Percentiles rank a stretch among this genome's conserved stretches.
These are phyloP conservation scores for Microctonus brassicae DNA, from an alignment of 2,888 invertebrate genomes.

Conservation along the genomic window DNA sequence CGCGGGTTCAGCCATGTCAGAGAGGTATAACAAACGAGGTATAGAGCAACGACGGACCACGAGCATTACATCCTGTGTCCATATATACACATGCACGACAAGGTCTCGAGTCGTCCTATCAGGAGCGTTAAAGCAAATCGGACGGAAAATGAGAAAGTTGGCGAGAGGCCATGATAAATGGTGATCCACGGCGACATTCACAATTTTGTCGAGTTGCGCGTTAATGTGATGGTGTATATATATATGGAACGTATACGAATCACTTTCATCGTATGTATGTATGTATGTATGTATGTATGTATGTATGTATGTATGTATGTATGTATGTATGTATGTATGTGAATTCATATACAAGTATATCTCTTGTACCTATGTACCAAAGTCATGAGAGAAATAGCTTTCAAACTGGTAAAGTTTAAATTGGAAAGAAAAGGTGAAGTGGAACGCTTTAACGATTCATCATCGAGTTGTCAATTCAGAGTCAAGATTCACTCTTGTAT, in stretches of 20 bases:
- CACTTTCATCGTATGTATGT: neutral
- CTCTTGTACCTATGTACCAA: neutral
- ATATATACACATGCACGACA: slow-evolving; percentile 1
- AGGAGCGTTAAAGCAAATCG: slow-evolving; percentile 63
- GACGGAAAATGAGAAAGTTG: slow-evolving; percentile 69
- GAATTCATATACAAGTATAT: too few relatives aligned
- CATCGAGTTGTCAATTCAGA: neutral
- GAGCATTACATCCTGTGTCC: neutral
- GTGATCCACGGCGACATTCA: slow-evolving; percentile 52
- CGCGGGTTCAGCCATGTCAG: slow-evolving; percentile 2
- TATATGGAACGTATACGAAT: neutral
- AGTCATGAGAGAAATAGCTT: neutral
- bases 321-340: neutral
- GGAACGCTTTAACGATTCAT: neutral
- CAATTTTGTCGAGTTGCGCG: slow-evolving; percentile 8
- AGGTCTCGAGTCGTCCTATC: slow-evolving; percentile 16
- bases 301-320: neutral
- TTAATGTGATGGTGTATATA: neutral
- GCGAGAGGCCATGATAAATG: slow-evolving; percentile 66
- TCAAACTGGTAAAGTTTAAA: slow-evolving; percentile 14
- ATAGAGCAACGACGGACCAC: neutral
- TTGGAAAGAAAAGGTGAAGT: neutral
- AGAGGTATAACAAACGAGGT: slow-evolving; percentile 18
- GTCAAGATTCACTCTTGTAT: too few relatives aligned
- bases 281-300: neutral